Evolutionary conservation across 2,797 vertebrate genomes (phyloP), one percentile per base, ranked within the genome.

Genomic region (Spatula versicolor): DNA sequence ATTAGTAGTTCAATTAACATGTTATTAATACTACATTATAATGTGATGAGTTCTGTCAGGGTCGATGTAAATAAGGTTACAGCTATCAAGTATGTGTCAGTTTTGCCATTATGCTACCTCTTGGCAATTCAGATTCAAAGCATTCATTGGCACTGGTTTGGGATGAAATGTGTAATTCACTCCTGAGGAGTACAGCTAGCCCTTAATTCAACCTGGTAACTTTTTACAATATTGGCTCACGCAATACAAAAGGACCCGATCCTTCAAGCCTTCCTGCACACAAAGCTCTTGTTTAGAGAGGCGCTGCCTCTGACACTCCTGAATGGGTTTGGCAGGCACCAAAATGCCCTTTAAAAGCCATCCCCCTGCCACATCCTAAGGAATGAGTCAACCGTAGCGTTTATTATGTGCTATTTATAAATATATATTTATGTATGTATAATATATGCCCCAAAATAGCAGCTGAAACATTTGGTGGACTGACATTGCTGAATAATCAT

Each of bases 21-120:
- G 59, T 74, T 91, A 75, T 95, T 96, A 97, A 96, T 93, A 72
- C 58, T 55, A 41, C 30, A 73, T 87, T 91, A 77, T 90, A 82
- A 86, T 26, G 92, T 73, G 76, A 95, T 76, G 78, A 92, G 82
- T 83, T 95, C 92, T 93, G 83, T 91, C 93, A 92, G 56, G 75
- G 75, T 45, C 80, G 48, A 78, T 94, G 60, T 95, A 97, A 97
- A 97, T 96, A 97, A 97, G 96, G 83, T 67, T 80, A 91, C 92
- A 95, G 90, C 75, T 95, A 97, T 96, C 94, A 86, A 94, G 66
- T 73, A 23, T 43, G n/a, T 90, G 81, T 96, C 95, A 96, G 54
- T 67, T 82, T 79, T 60, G 78, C 71, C 54, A 79, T 77, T 91
- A 95, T 64, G 67, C 54, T 52, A 86, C 59, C 69, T 58, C 92